phyloP scores from a whole-genome alignment of 1,140 invertebrate species.

The Cotesia typhae region DNA sequence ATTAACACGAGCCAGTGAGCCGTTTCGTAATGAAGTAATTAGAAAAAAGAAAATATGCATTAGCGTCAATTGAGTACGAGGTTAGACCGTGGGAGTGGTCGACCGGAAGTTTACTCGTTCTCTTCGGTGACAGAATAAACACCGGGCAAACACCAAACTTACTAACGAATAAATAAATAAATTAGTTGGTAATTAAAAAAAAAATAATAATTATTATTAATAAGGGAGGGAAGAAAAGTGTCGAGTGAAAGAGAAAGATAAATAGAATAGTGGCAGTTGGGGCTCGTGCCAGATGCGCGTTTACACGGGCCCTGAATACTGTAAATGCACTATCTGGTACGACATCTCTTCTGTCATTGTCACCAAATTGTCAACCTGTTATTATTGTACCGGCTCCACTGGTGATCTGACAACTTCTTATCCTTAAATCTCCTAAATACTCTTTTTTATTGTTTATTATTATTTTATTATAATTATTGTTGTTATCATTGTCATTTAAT shows the following conservation, averaged over 20 bases:
- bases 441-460: slow-evolving; percentile 32
- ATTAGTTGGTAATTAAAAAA: background rate
- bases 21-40: slow-evolving; percentile 16
- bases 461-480: background rate
- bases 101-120: slow-evolving; percentile 32
- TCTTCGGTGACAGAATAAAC: slow-evolving; percentile 24
- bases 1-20: background rate
- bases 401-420: background rate
- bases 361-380: slow-evolving; percentile 47
- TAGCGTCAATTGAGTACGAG: slow-evolving; percentile 33
- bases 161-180: background rate
- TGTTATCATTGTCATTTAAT: no score
- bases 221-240: background rate
- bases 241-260: slow-evolving; percentile 8
- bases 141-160: background rate
- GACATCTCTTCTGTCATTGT: slow-evolving; percentile 76
- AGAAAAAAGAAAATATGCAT: slow-evolving; percentile 23
- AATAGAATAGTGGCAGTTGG: slow-evolving; percentile 66
- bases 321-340: slow-evolving; percentile 99
- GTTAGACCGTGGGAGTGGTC: slow-evolving; percentile 35
- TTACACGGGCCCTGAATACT: slow-evolving; percentile 88
- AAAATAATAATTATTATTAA: background rate
- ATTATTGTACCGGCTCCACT: background rate
- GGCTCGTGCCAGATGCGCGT: slow-evolving; percentile 96
- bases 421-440: slow-evolving; percentile 6